Conservation (phyloP, 2,888 invertebrate species). For the Philereme vetulata region DNA sequence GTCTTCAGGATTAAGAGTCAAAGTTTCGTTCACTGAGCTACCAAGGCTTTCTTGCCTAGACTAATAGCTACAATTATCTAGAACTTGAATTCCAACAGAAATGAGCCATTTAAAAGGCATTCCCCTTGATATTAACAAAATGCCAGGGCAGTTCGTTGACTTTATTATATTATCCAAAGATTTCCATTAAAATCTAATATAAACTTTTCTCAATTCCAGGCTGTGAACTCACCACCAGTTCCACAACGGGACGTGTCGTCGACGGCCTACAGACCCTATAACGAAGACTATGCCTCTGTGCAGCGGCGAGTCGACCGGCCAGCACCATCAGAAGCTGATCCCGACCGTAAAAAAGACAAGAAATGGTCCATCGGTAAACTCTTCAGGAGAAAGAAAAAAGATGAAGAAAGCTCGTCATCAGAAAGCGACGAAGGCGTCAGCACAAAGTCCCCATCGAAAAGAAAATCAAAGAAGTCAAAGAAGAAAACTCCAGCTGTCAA, state of each 20-base stretch:
- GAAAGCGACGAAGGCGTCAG: slow-evolving; percentile 77
- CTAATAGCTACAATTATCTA: background rate
- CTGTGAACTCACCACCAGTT: slow-evolving; percentile 79
- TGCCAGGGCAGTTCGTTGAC: slow-evolving; percentile 18
- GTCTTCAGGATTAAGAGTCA: no score
- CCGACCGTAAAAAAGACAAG: slow-evolving; percentile 84
- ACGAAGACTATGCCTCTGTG: slow-evolving; percentile 70
- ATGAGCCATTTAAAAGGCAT: slow-evolving; percentile 4
- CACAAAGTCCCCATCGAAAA: slow-evolving; percentile 70
- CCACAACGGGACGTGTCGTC: slow-evolving; percentile 72
- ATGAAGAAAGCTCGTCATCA: slow-evolving; percentile 84
- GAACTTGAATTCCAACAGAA: background rate
- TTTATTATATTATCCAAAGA: background rate
- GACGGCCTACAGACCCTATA: slow-evolving; percentile 66
- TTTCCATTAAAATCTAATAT: slow-evolving; percentile 7
- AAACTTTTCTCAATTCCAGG: slow-evolving; percentile 66
- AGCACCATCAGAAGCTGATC: slow-evolving; percentile 59
- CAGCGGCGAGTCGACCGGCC: slow-evolving; percentile 67
- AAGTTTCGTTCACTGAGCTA: no score
- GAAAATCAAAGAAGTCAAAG: slow-evolving; percentile 76
- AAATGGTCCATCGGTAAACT: slow-evolving; percentile 93
- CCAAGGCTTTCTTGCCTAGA: no score
- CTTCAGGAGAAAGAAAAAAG: slow-evolving; percentile 89
- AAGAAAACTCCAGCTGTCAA: slow-evolving; percentile 80
- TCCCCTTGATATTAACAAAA: slow-evolving; percentile 22